phyloP scores from a whole-genome alignment of 1,140 invertebrate genomes.

The Babylonia areolata region DNA sequence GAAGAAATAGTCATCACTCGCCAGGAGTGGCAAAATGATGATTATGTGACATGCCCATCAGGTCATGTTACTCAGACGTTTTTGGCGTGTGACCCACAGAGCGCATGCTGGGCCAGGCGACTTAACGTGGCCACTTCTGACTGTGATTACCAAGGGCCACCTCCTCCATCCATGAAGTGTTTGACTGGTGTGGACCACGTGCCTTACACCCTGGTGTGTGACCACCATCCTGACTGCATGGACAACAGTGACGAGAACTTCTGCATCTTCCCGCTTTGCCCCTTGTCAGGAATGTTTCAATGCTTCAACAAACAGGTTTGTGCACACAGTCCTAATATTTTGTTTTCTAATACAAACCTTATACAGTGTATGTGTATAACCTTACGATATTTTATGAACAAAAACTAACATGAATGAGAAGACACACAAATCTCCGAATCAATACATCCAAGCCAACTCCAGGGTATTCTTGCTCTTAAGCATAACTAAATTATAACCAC shows the following conservation, averaged over 20 bases:
- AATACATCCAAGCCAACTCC: too few species aligned
- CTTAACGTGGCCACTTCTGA: neutral
- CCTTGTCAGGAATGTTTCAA: slow-evolving; percentile 2
- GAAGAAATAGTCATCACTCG: neutral
- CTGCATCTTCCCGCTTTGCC: slow-evolving; percentile 24
- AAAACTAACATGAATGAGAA: too few species aligned
- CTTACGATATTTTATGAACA: too few species aligned
- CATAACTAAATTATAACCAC: too few species aligned
- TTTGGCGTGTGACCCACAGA: slow-evolving; percentile 13
- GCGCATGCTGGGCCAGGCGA: neutral
- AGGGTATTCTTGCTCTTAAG: too few species aligned
- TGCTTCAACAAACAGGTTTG: slow-evolving; percentile 18
- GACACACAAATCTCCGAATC: too few species aligned
- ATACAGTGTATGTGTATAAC: too few species aligned
- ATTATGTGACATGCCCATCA: neutral
- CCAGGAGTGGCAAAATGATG: neutral
- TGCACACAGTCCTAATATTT: too few species aligned
- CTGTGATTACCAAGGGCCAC: neutral
- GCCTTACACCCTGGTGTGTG: slow-evolving; percentile 41
- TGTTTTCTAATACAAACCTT: too few species aligned
- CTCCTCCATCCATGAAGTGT: slow-evolving; percentile 26
- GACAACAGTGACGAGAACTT: slow-evolving; percentile 38
- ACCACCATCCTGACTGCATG: slow-evolving; percentile 34
- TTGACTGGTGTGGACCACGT: slow-evolving; percentile 7
- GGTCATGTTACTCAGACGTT: neutral